Base-by-base conservation (phyloP, 1,140 invertebrate species). In the Ridgeia piscesae region DNA sequence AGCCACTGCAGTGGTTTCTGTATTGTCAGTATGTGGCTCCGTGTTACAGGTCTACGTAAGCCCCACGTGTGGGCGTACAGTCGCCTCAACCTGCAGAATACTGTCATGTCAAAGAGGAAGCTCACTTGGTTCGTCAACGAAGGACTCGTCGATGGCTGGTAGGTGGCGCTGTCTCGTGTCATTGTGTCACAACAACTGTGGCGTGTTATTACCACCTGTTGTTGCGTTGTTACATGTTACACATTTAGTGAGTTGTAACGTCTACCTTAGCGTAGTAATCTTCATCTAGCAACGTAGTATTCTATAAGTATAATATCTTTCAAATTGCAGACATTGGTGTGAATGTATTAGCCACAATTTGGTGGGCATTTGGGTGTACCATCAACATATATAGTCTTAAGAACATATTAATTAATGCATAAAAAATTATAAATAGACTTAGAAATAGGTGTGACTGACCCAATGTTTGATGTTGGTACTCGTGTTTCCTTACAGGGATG, bases 91-190 rank as follows among this genome's bases (percentile, higher is more conserved):
- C 98, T 99, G 97, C 99, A 98, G 6, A 99, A 99, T 94, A 99
- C 99, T 34, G 99, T 99, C 77, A 96, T 99, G 35, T 99, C 99
- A 0, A 99, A 99, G 96, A 96, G 99, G 93, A 99, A 99, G 95
- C 96, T 99, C 0, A 99, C 99, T 0, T 99, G 98, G 98, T 99
- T 99, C 96, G 99, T 99, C 0, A 97, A 98, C 34, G 97, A 99
- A 95, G 98, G 98, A 33, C 95, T 98, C 88, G 99, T 99, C 14
- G 98, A 99, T 96, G 99, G 99, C 94, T 99, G 99, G 99, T 98
- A 96, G 96, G 96, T 96, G 89, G 33, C 89, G 91, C 35, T 31
- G 33, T 77, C 27, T 77, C 58, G 2, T 77, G 42, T 77, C 58
- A 77, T 21, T 77, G 58, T 77, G 6, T n/a, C n/a, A n/a, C n/a